Evolutionary conservation across 2,113 vertebrate species (phyloP).

Genomic region (Thamnophis sirtalis): DNA sequence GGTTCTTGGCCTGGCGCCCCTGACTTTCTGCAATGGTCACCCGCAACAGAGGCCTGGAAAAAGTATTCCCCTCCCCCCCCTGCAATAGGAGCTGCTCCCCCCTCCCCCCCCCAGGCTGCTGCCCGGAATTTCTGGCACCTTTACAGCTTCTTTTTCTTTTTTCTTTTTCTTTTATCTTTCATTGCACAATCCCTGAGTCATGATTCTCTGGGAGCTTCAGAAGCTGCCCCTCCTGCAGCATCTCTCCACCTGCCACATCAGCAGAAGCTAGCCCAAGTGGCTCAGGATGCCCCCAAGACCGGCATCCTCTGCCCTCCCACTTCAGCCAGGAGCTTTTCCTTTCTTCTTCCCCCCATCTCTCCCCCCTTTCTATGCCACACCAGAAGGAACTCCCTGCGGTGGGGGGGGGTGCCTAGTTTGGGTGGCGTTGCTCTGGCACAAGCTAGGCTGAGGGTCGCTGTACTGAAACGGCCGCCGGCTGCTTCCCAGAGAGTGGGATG

Average conservation of each 20-base stretch:
- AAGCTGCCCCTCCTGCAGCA: neutral
- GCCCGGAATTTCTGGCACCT: neutral
- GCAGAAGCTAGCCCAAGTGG: neutral
- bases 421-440: neutral
- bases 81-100: neutral
- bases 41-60: neutral
- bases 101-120: neutral
- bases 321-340: neutral
- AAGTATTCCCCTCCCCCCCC: neutral
- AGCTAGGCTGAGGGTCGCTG: neutral
- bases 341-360: neutral
- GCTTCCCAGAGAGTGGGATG: neutral
- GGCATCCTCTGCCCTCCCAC: neutral
- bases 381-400: neutral
- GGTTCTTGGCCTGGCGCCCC: neutral
- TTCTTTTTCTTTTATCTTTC: neutral
- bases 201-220: neutral
- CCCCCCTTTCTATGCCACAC: neutral
- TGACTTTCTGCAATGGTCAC: neutral
- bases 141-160: neutral
- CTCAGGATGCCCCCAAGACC: neutral
- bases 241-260: neutral
- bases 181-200: neutral
- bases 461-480: neutral
- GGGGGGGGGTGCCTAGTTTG: neutral